These are phyloP conservation scores for Archips xylosteana DNA, from an alignment of 2,888 invertebrate species.

Conservation along the genomic window DNA sequence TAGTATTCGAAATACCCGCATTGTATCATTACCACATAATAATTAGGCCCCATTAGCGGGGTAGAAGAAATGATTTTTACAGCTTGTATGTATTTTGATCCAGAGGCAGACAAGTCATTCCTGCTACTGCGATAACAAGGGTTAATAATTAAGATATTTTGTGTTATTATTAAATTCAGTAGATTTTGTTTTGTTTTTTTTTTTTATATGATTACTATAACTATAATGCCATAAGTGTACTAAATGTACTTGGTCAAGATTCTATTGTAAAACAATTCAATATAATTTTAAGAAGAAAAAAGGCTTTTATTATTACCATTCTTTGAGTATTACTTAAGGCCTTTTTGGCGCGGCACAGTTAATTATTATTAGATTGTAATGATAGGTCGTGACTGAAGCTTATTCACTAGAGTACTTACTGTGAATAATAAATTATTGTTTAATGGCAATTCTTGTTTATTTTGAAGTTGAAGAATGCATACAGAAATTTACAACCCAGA, in stretches of 20 bases:
- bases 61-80: conserved; percentile 3
- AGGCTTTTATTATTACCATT: conserved; percentile 17
- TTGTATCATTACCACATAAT: conserved; percentile 28
- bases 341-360: not conserved
- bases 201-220: conserved; percentile 16
- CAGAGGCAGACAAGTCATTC: conserved; percentile 1
- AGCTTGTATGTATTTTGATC: not conserved
- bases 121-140: not conserved
- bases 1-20: conserved; percentile 28
- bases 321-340: not conserved
- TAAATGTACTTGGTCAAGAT: conserved; percentile 34
- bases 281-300: conserved; percentile 32
- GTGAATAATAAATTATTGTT: conserved; percentile 3
- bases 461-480: not conserved
- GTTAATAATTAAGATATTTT: conserved; percentile 12
- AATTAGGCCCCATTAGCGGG: not conserved
- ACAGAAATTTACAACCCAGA: not conserved
- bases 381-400: conserved; percentile 1
- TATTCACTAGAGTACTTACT: conserved; percentile 7
- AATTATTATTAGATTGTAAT: not conserved
- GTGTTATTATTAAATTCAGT: conserved; percentile 17
- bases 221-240: conserved; percentile 30
- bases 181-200: conserved; percentile 27
- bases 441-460: conserved; percentile 1
- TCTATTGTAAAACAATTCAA: conserved; percentile 35